These are phyloP conservation scores for Ecliptopera silaceata DNA, from an alignment of 2,888 invertebrate species.

Conservation along the genomic window DNA sequence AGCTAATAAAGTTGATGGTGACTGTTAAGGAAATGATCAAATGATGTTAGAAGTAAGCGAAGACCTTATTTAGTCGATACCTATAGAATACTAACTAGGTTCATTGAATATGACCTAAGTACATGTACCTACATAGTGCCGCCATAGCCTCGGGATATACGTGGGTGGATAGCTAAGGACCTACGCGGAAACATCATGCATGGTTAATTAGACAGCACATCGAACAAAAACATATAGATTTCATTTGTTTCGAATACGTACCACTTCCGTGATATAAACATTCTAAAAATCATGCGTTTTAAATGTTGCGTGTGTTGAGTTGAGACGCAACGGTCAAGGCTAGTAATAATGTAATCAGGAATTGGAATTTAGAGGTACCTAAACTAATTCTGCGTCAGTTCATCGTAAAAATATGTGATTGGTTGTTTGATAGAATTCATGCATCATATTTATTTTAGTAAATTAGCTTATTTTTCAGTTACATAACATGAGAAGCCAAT, in stretches of 20 bases:
- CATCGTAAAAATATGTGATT: conserved; percentile 10
- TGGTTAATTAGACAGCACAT: conserved; percentile 49
- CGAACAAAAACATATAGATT: conserved; percentile 46
- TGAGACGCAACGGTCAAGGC: conserved; percentile 21
- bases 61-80: conserved; percentile 51
- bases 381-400: conserved; percentile 25
- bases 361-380: conserved; percentile 20
- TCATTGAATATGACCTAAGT: conserved; percentile 49
- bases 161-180: conserved; percentile 73
- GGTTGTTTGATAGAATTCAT: conserved; percentile 12
- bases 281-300: conserved; percentile 16
- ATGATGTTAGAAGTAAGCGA: conserved; percentile 42
- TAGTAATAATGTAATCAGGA: conserved; percentile 21
- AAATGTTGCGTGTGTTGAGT: conserved; percentile 13
- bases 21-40: conserved; percentile 46
- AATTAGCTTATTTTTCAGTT: no score
- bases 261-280: conserved; percentile 40
- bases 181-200: conserved; percentile 69
- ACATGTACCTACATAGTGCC: conserved; percentile 35
- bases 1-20: conserved; percentile 35
- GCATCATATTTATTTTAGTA: not conserved
- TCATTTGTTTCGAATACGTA: conserved; percentile 39
- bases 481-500: no score
- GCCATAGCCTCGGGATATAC: conserved; percentile 67
- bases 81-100: conserved; percentile 69